Conservation (phyloP, 2,888 invertebrate species). For the Zhengitettix transpicula region DNA sequence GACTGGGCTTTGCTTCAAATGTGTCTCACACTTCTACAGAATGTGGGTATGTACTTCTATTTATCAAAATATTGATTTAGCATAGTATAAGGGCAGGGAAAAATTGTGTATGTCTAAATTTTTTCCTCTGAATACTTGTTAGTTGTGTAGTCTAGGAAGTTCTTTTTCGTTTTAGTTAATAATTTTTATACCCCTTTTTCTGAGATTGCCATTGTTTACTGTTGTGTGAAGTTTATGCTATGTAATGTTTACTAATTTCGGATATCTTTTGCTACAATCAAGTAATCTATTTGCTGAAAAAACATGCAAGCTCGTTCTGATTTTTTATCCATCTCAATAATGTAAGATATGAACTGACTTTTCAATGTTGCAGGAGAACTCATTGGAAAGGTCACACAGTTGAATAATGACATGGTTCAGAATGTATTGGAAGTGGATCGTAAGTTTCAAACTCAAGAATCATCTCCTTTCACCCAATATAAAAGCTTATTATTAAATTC, state of each 20-base stretch:
- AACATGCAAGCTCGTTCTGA: too few relatives aligned
- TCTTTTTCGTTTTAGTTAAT: too few relatives aligned
- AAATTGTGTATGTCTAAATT: background rate
- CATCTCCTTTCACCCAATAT: slow-evolving; percentile 23
- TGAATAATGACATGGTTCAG: slow-evolving; percentile 45
- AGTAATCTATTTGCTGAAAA: too few relatives aligned
- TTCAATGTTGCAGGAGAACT: slow-evolving; percentile 36
- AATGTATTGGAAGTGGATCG: slow-evolving; percentile 34
- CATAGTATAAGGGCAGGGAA: background rate
- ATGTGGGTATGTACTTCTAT: slow-evolving; percentile 23
- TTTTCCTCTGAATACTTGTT: background rate
- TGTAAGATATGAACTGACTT: too few relatives aligned
- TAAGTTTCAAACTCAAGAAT: slow-evolving; percentile 19
- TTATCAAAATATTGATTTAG: background rate
- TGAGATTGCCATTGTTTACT: too few relatives aligned
- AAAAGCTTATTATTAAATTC: slow-evolving; percentile 28
- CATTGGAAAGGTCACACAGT: slow-evolving; percentile 43
- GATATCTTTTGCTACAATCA: too few relatives aligned
- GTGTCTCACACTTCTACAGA: slow-evolving; percentile 47
- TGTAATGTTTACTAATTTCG: too few relatives aligned
- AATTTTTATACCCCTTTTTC: too few relatives aligned
- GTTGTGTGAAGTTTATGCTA: too few relatives aligned
- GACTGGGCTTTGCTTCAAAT: slow-evolving; percentile 53
- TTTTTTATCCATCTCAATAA: too few relatives aligned
- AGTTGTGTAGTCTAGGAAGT: background rate